Conservation (phyloP, 2,888 invertebrate genomes). For the Cataglyphis livida region DNA sequence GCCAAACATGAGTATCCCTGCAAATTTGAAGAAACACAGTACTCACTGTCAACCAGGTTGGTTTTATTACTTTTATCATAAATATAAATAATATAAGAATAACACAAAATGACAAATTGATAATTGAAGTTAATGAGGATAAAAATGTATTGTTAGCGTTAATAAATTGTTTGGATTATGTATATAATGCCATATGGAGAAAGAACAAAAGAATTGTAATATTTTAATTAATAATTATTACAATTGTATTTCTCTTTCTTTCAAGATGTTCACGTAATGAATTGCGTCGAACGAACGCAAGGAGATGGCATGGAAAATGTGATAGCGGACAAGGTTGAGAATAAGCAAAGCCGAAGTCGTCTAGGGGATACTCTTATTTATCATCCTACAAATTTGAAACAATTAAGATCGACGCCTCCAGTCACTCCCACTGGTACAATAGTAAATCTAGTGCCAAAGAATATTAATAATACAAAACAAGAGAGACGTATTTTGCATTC, state of each 20-base stretch:
- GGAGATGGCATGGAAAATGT: slow-evolving; percentile 93
- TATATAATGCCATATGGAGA: background rate
- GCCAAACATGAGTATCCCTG: slow-evolving; percentile 28
- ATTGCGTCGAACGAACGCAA: slow-evolving; percentile 87
- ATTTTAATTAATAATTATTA: background rate
- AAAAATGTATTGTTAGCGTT: background rate
- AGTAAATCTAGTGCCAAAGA: slow-evolving; percentile 88
- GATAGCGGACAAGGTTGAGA: slow-evolving; percentile 71
- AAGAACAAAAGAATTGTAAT: background rate
- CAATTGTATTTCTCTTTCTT: slow-evolving; percentile 20
- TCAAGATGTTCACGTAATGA: slow-evolving; percentile 76
- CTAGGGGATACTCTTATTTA: slow-evolving; percentile 84
- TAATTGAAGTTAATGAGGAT: background rate
- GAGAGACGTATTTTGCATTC: slow-evolving; percentile 83
- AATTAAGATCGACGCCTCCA: slow-evolving; percentile 83
- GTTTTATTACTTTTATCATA: background rate
- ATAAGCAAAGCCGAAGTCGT: slow-evolving; percentile 77
- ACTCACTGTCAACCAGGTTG: slow-evolving; percentile 46
- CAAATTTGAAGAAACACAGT: slow-evolving; percentile 25
- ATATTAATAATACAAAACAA: slow-evolving; percentile 87
- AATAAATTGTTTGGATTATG: background rate
- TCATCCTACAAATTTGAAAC: slow-evolving; percentile 84
- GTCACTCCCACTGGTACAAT: slow-evolving; percentile 87
- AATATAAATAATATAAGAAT: background rate
- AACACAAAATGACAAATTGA: background rate